Conservation (phyloP, 2,797 vertebrate genomes). For the Eidolon dupreanum region DNA sequence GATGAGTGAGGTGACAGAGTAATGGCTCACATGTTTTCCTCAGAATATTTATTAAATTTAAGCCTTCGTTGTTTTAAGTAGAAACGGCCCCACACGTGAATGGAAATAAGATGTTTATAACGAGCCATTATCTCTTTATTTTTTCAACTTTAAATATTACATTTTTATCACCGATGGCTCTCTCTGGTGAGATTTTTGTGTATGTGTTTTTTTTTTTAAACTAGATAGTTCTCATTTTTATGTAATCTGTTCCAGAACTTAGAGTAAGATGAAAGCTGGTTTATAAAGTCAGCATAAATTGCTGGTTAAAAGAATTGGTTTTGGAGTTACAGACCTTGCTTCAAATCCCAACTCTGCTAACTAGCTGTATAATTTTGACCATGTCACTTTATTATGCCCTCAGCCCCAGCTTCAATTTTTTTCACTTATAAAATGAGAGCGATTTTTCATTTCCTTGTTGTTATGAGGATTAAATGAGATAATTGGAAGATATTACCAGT, state of each 20-base stretch:
- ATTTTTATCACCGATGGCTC: conserved; percentile 6
- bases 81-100: neutral
- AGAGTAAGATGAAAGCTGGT: neutral
- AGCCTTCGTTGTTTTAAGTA: neutral
- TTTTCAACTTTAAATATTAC: conserved; percentile 8
- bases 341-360: neutral
- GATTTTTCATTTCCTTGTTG: neutral
- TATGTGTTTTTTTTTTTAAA: conserved; percentile 17
- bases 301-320: neutral
- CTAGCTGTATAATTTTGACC: neutral
- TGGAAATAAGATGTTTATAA: neutral
- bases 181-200: neutral
- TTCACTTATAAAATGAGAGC: neutral
- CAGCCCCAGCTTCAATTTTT: neutral
- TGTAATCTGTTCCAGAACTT: neutral
- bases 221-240: neutral
- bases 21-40: neutral
- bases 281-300: neutral
- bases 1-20: neutral
- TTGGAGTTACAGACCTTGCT: neutral
- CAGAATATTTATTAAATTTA: neutral
- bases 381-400: neutral
- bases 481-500: neutral
- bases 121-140: neutral
- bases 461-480: neutral